Evolutionary conservation across 2,888 invertebrate genomes (phyloP).

Genomic region (Pediacus dermestoides): DNA sequence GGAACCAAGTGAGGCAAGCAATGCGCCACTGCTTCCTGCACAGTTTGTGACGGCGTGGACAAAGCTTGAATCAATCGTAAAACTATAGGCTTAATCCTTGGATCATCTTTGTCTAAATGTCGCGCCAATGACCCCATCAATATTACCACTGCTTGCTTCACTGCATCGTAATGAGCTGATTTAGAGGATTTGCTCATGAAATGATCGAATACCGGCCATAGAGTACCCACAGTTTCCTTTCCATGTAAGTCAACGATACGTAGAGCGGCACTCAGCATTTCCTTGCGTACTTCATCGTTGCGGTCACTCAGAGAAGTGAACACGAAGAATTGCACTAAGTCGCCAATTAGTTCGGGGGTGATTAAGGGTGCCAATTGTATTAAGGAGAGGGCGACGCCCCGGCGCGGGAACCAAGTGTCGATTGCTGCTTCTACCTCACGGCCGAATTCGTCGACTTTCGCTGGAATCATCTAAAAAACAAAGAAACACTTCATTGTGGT

Average conservation of each 20-base stretch:
- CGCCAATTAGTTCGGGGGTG: constrained; percentile 64
- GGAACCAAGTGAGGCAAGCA: constrained; percentile 93
- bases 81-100: constrained; percentile 90
- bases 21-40: constrained; percentile 96
- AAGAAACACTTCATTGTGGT: not conserved
- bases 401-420: constrained; percentile 87
- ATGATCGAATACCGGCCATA: constrained; percentile 89
- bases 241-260: constrained; percentile 90
- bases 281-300: constrained; percentile 72
- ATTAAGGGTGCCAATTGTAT: constrained; percentile 73
- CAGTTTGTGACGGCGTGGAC: constrained; percentile 94
- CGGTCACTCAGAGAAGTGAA: constrained; percentile 83
- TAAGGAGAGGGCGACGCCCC: constrained; percentile 83
- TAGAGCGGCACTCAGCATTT: constrained; percentile 93
- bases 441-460: constrained; percentile 87
- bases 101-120: constrained; percentile 87
- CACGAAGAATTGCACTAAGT: constrained; percentile 78
- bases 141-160: constrained; percentile 94
- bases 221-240: constrained; percentile 70
- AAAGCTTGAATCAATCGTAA: constrained; percentile 84
- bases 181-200: constrained; percentile 92
- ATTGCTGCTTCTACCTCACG: constrained; percentile 78
- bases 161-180: constrained; percentile 84
- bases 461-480: constrained; percentile 72
- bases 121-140: constrained; percentile 96